These are phyloP conservation scores for Rallus crepitans DNA, from an alignment of 2,797 vertebrate genomes.

Conservation along the genomic window DNA sequence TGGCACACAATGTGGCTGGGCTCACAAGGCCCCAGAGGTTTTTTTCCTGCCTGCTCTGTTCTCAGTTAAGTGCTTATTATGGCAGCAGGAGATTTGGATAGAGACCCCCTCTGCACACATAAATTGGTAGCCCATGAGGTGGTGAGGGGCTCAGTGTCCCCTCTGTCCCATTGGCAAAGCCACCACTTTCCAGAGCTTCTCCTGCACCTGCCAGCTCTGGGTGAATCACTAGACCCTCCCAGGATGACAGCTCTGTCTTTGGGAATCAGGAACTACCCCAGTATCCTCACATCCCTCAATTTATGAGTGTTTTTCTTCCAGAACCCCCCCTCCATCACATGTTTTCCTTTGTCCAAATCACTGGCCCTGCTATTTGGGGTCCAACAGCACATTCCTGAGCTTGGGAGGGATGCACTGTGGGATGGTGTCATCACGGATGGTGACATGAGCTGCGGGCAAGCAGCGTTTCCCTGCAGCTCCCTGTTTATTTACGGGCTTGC, in stretches of 20 bases:
- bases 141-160: not conserved
- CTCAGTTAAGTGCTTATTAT: not conserved
- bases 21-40: not conserved
- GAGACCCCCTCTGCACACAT: not conserved
- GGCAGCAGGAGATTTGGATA: not conserved
- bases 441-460: not conserved
- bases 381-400: not conserved
- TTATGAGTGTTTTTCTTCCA: not conserved
- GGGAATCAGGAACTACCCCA: not conserved
- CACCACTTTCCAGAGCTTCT: not conserved
- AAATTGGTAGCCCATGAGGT: not conserved
- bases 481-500: not conserved
- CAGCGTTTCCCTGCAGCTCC: not conserved
- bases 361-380: not conserved
- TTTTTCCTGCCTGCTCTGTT: not conserved
- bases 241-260: not conserved
- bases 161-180: not conserved
- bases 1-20: not conserved
- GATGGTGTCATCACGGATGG: fast-evolving
- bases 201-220: not conserved
- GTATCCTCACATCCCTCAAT: not conserved
- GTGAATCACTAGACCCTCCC: not conserved
- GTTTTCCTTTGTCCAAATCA: not conserved
- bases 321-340: fast-evolving
- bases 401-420: not conserved